Percentiles rank a stretch among this genome's conserved stretches.
phyloP scores from a whole-genome alignment of 2,888 invertebrate species.

The Tiliacea citrago region DNA sequence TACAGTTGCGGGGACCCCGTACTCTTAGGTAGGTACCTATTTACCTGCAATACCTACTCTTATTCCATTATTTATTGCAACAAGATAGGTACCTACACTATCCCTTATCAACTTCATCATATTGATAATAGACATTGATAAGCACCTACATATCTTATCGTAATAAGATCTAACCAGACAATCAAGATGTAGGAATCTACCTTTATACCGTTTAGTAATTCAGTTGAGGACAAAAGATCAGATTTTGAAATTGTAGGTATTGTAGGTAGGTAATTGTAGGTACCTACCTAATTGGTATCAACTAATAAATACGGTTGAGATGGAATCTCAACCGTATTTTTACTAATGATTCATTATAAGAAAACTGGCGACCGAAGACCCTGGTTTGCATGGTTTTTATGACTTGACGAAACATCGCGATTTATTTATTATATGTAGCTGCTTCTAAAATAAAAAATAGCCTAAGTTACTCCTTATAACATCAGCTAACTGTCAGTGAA shows the following conservation, averaged over 20 bases:
- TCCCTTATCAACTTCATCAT: neutral
- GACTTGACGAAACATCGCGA: neutral
- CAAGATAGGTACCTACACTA: neutral
- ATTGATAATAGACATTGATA: conserved; percentile 30
- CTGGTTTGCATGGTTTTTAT: neutral
- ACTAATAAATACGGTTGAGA: neutral
- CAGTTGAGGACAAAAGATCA: neutral
- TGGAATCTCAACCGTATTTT: no score
- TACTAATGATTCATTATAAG: neutral
- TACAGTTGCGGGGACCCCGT: no score
- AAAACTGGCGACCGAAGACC: neutral
- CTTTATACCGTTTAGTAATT: conserved; percentile 25
- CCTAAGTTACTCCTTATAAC: no score
- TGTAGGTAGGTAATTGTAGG: no score
- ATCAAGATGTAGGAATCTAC: conserved; percentile 25
- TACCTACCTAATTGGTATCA: conserved; percentile 12
- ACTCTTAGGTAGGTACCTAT: neutral
- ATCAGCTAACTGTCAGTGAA: no score
- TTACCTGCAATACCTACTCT: neutral
- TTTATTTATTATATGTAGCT: neutral
- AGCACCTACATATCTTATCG: conserved; percentile 28
- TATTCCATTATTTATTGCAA: conserved; percentile 19
- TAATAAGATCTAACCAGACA: conserved; percentile 17
- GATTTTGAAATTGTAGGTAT: neutral
- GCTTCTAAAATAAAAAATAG: no score